phyloP scores from a whole-genome alignment of 2,113 vertebrate species.

The Planiliza haematocheilus region DNA sequence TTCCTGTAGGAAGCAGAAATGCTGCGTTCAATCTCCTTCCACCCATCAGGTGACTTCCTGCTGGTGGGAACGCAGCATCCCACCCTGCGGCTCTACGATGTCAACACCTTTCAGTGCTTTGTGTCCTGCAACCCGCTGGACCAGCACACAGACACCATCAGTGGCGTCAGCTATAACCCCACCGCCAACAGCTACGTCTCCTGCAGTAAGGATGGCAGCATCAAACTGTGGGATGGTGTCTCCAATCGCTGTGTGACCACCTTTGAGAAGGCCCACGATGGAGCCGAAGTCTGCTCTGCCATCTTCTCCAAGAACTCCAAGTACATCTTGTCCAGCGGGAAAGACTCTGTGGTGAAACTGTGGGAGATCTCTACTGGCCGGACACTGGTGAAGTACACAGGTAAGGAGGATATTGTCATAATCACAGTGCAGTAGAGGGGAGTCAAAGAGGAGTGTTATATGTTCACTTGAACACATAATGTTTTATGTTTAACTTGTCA shows the following conservation, averaged over 20 bases:
- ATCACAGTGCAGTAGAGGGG: no score
- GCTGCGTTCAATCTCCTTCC: conserved; percentile 97
- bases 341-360: conserved; percentile 97
- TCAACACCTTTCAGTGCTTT: conserved; percentile 98
- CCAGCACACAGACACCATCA: conserved; percentile 97
- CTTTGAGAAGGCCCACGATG: conserved; percentile 95
- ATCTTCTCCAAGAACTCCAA: conserved; percentile 99
- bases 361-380: conserved; percentile 99
- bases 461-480: no score
- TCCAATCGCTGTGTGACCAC: conserved; percentile 97
- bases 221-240: conserved; percentile 98
- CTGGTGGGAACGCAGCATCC: conserved; percentile 97
- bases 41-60: conserved; percentile 96
- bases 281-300: conserved; percentile 96
- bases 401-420: conserved; percentile 82
- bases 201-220: conserved; percentile 97
- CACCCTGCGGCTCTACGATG: conserved; percentile 94
- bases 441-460: no score
- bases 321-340: conserved; percentile 97
- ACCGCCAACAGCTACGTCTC: conserved; percentile 95
- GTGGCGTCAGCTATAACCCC: conserved; percentile 93
- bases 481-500: no score
- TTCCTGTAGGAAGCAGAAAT: conserved; percentile 93
- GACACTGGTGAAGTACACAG: conserved; percentile 97
- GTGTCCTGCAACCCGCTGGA: conserved; percentile 97